phyloP scores from a whole-genome alignment of 1,140 invertebrate genomes.

The Ceratosolen solmsi region DNA sequence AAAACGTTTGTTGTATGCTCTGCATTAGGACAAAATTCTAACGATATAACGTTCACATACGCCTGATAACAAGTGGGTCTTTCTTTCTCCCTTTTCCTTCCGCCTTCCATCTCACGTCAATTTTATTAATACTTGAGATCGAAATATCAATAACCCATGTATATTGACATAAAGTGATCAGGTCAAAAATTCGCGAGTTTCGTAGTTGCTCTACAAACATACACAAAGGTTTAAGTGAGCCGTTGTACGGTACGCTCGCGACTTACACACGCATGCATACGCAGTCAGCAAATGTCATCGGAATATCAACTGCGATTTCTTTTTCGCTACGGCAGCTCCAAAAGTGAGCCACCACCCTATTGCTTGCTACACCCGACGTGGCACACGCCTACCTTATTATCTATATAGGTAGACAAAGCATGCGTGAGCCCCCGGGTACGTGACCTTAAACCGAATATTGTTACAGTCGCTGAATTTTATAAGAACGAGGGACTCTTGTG shows the following conservation, averaged over 20 bases:
- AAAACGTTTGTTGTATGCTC: too few species aligned
- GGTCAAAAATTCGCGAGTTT: neutral
- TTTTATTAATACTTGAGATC: neutral
- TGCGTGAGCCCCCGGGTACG: neutral
- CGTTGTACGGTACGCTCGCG: neutral
- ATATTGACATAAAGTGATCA: neutral
- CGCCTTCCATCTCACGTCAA: neutral
- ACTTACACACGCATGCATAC: neutral
- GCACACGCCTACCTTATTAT: neutral
- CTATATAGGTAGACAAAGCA: neutral
- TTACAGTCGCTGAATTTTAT: neutral
- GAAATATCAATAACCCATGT: too few species aligned
- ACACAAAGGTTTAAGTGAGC: neutral
- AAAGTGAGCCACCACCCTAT: conserved; percentile 3
- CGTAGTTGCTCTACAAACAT: neutral
- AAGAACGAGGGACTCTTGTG: neutral
- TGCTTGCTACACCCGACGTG: neutral
- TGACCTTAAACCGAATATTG: neutral
- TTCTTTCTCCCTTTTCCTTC: neutral
- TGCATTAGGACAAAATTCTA: too few species aligned
- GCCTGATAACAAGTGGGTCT: too few species aligned
- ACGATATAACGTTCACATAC: too few species aligned
- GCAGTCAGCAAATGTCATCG: neutral
- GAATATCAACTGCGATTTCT: neutral
- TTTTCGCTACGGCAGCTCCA: neutral